Evolutionary conservation across 2,888 invertebrate species (phyloP), one percentile per base, ranked within the genome.

Genomic region (Monochamus alternatus): DNA sequence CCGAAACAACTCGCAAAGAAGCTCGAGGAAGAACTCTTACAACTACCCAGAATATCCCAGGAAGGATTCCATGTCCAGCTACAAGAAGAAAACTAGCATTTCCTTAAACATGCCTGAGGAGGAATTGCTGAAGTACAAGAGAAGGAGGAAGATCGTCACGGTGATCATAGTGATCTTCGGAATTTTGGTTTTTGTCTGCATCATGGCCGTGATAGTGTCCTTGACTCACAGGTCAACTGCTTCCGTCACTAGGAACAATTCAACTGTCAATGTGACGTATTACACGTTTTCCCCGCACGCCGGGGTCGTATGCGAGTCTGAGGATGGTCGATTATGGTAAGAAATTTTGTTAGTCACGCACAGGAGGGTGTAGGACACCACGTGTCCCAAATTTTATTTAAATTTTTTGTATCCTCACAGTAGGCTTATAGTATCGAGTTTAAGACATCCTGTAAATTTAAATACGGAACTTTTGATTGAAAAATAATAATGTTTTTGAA

Each of bases 161-260:
- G 92, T 94, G 83, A 92, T 95, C 76, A 91, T 94, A 81, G 93
- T 92, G 51, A 93, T 93, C 51, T 94, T 95, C 89, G 89, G 94
- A 88, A 93, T 95, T 87, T 91, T 95, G 84, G 92, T 93, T 82
- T 91, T 93, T 84, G 93, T 94, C 76, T 93, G 95, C 84, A 92
- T 95, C 80, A 92, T 95, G 85, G 94, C 94, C 85, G 94, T 95
- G 86, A 92, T 95, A 86, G 92, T 95, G 85, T 95, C 95, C 73
- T 91, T 95, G 87, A 95, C 92, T 3, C 87, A 88, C 79, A 81
- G 80, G 59, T 77, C 76, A 62, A 85, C 86, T 31, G 84, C 86
- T 52, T 78, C 81, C 32, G 78, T 81, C 43, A 68, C 55, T 32
- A 78, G 75, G 8, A 70, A 81, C 47, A 81, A 81, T 67, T 64